Evolutionary conservation across 1,140 invertebrate species (phyloP), one percentile per base, ranked within the genome.

Genomic region (Papilio polytes): DNA sequence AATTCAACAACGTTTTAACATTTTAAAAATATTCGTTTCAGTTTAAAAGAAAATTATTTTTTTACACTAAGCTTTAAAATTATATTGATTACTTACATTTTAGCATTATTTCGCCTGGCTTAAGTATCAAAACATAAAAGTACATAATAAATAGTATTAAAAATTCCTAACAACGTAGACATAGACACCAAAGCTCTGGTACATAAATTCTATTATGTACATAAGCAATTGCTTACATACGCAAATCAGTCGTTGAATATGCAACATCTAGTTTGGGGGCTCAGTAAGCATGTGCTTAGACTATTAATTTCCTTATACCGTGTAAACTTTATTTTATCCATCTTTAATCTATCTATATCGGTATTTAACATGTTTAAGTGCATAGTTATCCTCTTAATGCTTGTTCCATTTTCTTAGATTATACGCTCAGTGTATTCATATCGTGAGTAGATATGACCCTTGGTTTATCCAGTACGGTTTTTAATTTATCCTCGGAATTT

Each of bases 191-290:
- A 82, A 63, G 78, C 74, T 83, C 70, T 70, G 80, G 82, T 66
- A 84, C 83, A 84, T 86, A 89, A 86, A 88, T 87, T 84, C 82
- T 86, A 86, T 90, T 90, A 92, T 90, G 89, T 92, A 89, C 83
- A 89, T 89, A 89, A 89, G 86, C 91, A 86, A 92, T 92, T 93
- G 91, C 89, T 93, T 93, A 91, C 90, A 85, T 91, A 92, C 89
- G 91, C 91, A 93, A 93, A 93, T 93, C 90, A 89, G 89, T 89
- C 88, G 88, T 90, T 93, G 91, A 94, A 94, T 94, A 94, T 94
- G 91, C 91, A 94, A 92, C 88, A 87, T 85, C 92, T 94, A 91
- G 92, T 94, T 93, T 90, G 85, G 91, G 84, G 90, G 92, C 90
- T 93, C 91, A 89, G 88, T 90, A 90, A 93, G 91, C 89, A 92